Evolutionary conservation across 1,140 invertebrate genomes (phyloP).

Genomic region (Scaptodrosophila lebanonensis): DNA sequence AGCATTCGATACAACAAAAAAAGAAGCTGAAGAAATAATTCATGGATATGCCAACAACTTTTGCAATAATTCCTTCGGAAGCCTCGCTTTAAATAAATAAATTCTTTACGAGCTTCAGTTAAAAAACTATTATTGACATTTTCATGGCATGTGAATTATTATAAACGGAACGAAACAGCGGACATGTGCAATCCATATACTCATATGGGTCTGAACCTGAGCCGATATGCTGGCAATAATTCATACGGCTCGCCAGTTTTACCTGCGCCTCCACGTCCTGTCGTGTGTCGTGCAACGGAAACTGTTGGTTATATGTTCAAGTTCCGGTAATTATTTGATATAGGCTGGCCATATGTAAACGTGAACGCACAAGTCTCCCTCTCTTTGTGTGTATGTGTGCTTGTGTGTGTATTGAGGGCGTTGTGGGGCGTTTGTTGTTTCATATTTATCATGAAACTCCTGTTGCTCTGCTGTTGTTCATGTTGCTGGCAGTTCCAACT

Average conservation of each 20-base stretch:
- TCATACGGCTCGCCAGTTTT: constrained; percentile 14
- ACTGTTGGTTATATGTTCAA: constrained; percentile 66
- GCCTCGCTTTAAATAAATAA: too few species aligned
- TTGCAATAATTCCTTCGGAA: too few species aligned
- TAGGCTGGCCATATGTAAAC: constrained; percentile 36
- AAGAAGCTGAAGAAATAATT: too few species aligned
- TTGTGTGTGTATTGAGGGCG: not conserved
- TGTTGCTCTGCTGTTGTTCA: constrained; percentile 8
- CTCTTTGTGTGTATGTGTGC: constrained; percentile 3
- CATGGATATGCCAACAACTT: too few species aligned
- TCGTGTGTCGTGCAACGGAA: constrained; percentile 36
- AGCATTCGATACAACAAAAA: too few species aligned
- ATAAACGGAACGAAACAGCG: too few species aligned
- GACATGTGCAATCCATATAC: constrained; percentile 50
- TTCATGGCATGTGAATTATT: constrained; percentile 66
- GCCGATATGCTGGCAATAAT: constrained; percentile 22
- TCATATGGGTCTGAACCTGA: too few species aligned
- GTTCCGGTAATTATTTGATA: constrained; percentile 75
- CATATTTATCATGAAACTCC: constrained; percentile 28
- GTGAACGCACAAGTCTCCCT: not conserved
- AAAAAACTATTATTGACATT: constrained; percentile 69
- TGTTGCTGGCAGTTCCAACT: constrained; percentile 8
- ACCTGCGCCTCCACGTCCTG: not conserved
- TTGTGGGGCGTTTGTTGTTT: constrained; percentile 39
- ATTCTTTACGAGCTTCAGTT: constrained; percentile 8